Conservation (phyloP, 2,113 vertebrate species). For the Heterochromis multidens region DNA sequence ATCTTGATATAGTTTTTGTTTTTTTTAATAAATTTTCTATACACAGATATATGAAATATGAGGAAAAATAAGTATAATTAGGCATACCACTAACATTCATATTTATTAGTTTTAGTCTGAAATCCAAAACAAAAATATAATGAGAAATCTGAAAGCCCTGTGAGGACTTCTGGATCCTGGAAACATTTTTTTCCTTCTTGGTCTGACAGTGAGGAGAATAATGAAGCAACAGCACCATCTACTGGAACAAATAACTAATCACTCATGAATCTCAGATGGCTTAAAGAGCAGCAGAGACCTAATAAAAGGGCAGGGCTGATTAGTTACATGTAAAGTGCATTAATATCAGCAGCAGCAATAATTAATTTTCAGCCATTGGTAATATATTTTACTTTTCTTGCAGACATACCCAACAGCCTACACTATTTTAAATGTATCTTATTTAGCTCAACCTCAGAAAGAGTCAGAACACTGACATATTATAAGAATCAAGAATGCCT, state of each 20-base stretch:
- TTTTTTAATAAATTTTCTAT: too few species aligned
- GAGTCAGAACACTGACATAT: too few species aligned
- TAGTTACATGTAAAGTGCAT: neutral
- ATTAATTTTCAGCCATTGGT: too few species aligned
- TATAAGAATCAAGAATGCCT: too few species aligned
- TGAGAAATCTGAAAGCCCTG: neutral
- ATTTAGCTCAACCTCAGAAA: too few species aligned
- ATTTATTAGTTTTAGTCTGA: neutral
- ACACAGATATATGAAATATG: neutral
- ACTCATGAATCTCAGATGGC: neutral
- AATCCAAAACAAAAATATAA: neutral
- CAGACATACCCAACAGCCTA: too few species aligned
- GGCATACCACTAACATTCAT: neutral
- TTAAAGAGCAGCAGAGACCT: neutral
- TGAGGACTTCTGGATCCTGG: too few species aligned
- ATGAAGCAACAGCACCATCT: neutral
- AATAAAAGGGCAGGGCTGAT: neutral
- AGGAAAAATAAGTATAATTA: neutral
- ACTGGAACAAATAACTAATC: neutral
- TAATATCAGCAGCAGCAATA: neutral
- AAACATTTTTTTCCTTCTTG: neutral
- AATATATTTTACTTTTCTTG: too few species aligned
- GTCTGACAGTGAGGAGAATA: neutral
- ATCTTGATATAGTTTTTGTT: too few species aligned
- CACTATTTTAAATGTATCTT: too few species aligned